A percentile compares a stretch with the other conserved stretches of the same genome.
Conservation (phyloP, 2,888 invertebrate species). For the Sphinx pinastri region DNA sequence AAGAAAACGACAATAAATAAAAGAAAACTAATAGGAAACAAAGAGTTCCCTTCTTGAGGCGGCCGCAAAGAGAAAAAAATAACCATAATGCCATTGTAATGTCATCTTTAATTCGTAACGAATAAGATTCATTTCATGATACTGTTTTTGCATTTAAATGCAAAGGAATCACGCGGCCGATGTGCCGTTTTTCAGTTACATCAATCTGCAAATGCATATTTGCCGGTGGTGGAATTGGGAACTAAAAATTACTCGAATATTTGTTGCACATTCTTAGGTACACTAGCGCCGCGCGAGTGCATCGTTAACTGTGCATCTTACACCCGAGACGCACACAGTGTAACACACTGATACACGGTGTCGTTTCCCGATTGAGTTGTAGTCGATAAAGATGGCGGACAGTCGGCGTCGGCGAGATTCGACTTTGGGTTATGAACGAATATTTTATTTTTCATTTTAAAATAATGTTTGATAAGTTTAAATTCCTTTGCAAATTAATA, state of each 20-base stretch:
- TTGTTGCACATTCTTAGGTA: slow-evolving; percentile 15
- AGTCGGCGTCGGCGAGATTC: slow-evolving; percentile 23
- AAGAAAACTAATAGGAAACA: slow-evolving; percentile 51
- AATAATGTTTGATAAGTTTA: slow-evolving; percentile 14
- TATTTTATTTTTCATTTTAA: slow-evolving; percentile 21
- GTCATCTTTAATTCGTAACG: slow-evolving; percentile 34
- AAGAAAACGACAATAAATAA: slow-evolving; percentile 38
- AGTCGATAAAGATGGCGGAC: slow-evolving; percentile 25
- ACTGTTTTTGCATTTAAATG: slow-evolving; percentile 12
- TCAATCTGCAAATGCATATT: slow-evolving; percentile 33
- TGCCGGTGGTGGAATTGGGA: slow-evolving; percentile 32
- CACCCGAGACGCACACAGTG: slow-evolving; percentile 7
- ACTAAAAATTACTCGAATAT: slow-evolving; percentile 23
- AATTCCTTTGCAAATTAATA: slow-evolving; percentile 14
- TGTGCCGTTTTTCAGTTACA: slow-evolving; percentile 29
- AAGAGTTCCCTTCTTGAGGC: slow-evolving; percentile 37
- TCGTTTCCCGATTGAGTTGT: slow-evolving; percentile 23
- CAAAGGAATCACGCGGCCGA: slow-evolving; percentile 26
- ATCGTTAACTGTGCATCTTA: slow-evolving; percentile 21
- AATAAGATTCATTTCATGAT: slow-evolving; percentile 13
- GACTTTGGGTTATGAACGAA: slow-evolving; percentile 28
- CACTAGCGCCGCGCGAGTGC: slow-evolving; percentile 20
- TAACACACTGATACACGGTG: slow-evolving; percentile 15
- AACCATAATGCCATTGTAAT: slow-evolving; percentile 37
- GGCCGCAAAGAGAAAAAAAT: slow-evolving; percentile 31